These are phyloP conservation scores for Emys orbicularis DNA, from an alignment of 2,797 vertebrate genomes.

Conservation along the genomic window DNA sequence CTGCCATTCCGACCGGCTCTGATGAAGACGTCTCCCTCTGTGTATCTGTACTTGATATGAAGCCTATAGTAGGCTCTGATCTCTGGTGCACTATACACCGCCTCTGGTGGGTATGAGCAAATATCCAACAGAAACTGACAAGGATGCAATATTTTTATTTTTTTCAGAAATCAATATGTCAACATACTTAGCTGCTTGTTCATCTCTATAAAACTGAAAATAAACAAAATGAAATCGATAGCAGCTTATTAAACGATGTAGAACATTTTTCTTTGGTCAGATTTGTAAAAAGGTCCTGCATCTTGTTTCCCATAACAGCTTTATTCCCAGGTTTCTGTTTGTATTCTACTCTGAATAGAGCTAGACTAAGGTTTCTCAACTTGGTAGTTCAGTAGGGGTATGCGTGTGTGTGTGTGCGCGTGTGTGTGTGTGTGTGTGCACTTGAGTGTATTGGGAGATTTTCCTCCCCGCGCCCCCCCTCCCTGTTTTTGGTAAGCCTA, in stretches of 20 bases:
- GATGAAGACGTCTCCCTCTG: slow-evolving; percentile 48
- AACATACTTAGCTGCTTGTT: slow-evolving; percentile 65
- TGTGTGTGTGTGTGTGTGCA: not conserved
- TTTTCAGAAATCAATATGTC: slow-evolving; percentile 60
- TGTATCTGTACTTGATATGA: not conserved
- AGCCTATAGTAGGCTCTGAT: slow-evolving; percentile 64
- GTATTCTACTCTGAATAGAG: slow-evolving; percentile 5
- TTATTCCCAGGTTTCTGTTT: slow-evolving; percentile 33
- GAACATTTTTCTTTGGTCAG: not conserved
- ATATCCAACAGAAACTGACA: slow-evolving; percentile 64
- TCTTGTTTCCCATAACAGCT: slow-evolving; percentile 17
- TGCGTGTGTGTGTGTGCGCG: not conserved
- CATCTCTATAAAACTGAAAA: not conserved
- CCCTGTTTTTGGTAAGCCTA: not conserved
- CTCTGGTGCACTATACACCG: slow-evolving; percentile 59
- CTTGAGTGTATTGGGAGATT: not conserved
- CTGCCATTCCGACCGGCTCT: slow-evolving; percentile 20
- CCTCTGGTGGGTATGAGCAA: slow-evolving; percentile 30
- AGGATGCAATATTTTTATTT: slow-evolving; percentile 72
- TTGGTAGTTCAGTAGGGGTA: slow-evolving; percentile 7
- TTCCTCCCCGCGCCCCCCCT: slow-evolving; percentile 12
- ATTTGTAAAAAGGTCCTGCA: slow-evolving; percentile 31
- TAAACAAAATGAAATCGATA: not conserved
- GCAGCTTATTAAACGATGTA: not conserved
- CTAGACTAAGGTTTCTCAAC: slow-evolving; percentile 25